Evolutionary conservation across 2,113 vertebrate species (phyloP), one percentile per base, ranked within the genome.

Genomic region (Emydocephalus ijimae): DNA sequence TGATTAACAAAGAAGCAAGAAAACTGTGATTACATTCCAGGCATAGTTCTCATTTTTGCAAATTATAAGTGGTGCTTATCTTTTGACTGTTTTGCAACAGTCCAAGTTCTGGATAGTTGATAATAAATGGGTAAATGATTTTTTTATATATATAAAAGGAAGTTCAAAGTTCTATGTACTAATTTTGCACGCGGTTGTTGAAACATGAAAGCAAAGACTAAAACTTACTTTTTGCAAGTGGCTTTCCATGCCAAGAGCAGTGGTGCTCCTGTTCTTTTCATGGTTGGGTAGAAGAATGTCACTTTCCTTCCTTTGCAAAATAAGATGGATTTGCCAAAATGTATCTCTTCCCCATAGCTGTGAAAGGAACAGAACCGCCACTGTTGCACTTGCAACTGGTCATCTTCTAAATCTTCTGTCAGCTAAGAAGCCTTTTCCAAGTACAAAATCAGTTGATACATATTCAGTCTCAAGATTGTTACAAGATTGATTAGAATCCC

Each of bases 151-250:
- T 88, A 94, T 55, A 88, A 94, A 57, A 92, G 89, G 18, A 21
- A 52, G 95, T 95, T 94, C 90, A 93, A 91, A 91, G 90, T 54
- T 26, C 52, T 43, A 59, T 48, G 3, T 85, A 39, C 64, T 45
- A 45, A 29, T 3, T 91, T 45, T 54, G 45, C 21, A 7, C 15
- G 0, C 88, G 87, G 93, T 96, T 94, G 90, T 91, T 93, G 91
- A 93, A 95, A 64, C 56, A 92, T 94, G 93, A 86, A 55, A 93
- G 93, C 50, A 89, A 89, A 12, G 15, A 48, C 12, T 45, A 52
- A 85, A 81, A 26, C 29, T 64, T n/a, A 29, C 9, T 54, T 39
- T 86, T 90, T 64, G 81, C 92, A 90, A 74, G 64, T n/a, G 29
- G 87, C 10, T 0, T 3, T n/a, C 48, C 24, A 3, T 89, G 39